These are phyloP conservation scores for Eupithecia insigniata DNA, from an alignment of 2,888 invertebrate genomes.

Conservation along the genomic window DNA sequence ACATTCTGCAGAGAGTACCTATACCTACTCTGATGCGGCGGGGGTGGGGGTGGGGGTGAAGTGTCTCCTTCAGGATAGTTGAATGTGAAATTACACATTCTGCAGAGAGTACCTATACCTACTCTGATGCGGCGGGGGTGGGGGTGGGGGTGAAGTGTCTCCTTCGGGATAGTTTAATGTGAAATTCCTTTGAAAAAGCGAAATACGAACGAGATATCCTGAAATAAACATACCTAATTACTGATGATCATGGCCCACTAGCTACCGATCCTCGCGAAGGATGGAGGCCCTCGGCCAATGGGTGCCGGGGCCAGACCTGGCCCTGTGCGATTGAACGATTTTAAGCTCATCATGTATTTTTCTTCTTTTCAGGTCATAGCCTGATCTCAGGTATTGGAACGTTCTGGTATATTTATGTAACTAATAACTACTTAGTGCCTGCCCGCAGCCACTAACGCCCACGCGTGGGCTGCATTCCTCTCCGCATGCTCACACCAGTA, in stretches of 20 bases:
- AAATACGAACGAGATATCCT: background rate
- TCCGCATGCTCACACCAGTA: background rate
- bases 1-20: too few species aligned
- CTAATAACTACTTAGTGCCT: background rate
- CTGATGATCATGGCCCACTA: background rate
- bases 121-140: too few species aligned
- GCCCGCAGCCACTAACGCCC: background rate
- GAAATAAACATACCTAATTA: background rate
- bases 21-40: too few species aligned
- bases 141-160: too few species aligned
- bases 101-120: too few species aligned
- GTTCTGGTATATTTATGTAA: constrained; percentile 7
- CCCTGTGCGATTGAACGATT: background rate
- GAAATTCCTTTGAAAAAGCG: too few species aligned
- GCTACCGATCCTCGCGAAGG: background rate
- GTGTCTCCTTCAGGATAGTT: too few species aligned
- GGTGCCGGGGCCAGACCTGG: too few species aligned
- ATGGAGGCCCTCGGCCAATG: too few species aligned
- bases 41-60: too few species aligned
- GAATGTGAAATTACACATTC: too few species aligned
- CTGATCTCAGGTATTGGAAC: constrained; percentile 45
- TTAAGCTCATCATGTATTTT: constrained; percentile 34
- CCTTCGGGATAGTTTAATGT: too few species aligned
- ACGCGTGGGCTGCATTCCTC: background rate
- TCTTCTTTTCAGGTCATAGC: constrained; percentile 47